A percentile compares a stretch with the other conserved stretches of the same genome.
Conservation (phyloP, 1,140 invertebrate genomes). For the Anagrus nilaparvatae region DNA sequence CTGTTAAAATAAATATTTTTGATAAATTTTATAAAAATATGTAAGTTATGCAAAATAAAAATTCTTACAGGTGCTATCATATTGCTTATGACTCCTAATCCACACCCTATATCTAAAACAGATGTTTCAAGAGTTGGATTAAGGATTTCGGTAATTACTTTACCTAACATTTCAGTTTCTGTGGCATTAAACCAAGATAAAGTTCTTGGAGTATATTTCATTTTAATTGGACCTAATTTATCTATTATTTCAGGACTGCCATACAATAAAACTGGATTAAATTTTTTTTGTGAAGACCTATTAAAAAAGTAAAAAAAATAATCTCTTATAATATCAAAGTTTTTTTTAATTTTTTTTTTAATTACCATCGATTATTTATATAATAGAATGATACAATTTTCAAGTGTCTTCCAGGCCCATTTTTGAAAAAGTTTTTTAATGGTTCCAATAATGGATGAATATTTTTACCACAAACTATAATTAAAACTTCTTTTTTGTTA, state of each 20-base stretch:
- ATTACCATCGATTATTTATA: slow-evolving; percentile 7
- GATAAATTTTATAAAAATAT: not conserved
- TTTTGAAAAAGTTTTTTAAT: slow-evolving; percentile 7
- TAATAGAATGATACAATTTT: slow-evolving; percentile 11
- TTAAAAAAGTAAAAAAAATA: not conserved
- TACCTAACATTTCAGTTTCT: slow-evolving; percentile 9
- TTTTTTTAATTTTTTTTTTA: not conserved
- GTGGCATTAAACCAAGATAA: slow-evolving; percentile 10
- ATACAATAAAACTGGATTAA: not conserved
- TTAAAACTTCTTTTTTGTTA: slow-evolving; percentile 14
- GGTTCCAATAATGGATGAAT: not conserved
- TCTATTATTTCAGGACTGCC: slow-evolving; percentile 8
- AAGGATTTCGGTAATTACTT: slow-evolving; percentile 9
- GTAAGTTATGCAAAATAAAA: not conserved
- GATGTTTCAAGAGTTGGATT: slow-evolving; percentile 5
- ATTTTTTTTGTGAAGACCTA: slow-evolving; percentile 9
- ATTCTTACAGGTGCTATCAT: slow-evolving; percentile 11
- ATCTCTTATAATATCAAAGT: not conserved
- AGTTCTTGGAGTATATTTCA: slow-evolving; percentile 8
- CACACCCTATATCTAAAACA: slow-evolving; percentile 11
- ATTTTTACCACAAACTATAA: slow-evolving; percentile 7
- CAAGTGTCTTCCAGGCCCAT: slow-evolving; percentile 5
- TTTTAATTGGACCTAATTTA: slow-evolving; percentile 13
- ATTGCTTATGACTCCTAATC: slow-evolving; percentile 8
- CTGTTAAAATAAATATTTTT: slow-evolving; percentile 5